Percentiles rank a stretch among this genome's conserved stretches.
These are phyloP conservation scores for Gyrodactylus bullatarudis DNA, from an alignment of 1,140 invertebrate genomes.

Conservation along the genomic window DNA sequence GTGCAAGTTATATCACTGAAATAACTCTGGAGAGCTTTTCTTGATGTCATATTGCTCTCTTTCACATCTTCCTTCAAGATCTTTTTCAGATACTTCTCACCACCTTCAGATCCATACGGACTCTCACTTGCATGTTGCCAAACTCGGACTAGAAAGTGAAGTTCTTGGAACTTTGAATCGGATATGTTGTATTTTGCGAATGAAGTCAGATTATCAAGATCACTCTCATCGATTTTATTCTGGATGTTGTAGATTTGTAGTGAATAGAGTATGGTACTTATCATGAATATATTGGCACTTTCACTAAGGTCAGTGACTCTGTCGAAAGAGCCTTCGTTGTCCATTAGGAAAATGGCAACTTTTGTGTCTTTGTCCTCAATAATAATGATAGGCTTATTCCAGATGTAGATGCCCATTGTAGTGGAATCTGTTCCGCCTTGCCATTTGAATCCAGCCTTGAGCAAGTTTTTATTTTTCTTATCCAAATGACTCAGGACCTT, in stretches of 20 bases:
- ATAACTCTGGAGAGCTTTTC: neutral
- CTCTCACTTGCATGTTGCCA: neutral
- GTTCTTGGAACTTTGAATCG: neutral
- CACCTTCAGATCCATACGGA: neutral
- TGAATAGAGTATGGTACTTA: neutral
- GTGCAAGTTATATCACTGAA: neutral
- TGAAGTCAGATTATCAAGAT: neutral
- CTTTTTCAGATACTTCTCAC: neutral
- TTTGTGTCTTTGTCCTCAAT: neutral
- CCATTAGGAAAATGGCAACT: neutral
- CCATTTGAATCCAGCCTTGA: neutral
- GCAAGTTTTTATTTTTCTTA: neutral
- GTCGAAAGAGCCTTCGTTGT: neutral
- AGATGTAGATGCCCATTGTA: neutral
- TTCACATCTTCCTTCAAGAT: neutral
- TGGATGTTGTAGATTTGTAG: neutral
- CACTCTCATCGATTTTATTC: neutral
- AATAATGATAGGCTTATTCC: neutral
- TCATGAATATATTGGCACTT: neutral
- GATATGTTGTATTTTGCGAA: neutral
- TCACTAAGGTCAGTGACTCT: neutral
- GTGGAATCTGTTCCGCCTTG: neutral
- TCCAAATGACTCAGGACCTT: neutral
- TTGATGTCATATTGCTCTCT: neutral
- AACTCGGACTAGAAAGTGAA: neutral